Evolutionary conservation across 1,140 invertebrate species (phyloP).

Genomic region (Hyles euphorbiae): DNA sequence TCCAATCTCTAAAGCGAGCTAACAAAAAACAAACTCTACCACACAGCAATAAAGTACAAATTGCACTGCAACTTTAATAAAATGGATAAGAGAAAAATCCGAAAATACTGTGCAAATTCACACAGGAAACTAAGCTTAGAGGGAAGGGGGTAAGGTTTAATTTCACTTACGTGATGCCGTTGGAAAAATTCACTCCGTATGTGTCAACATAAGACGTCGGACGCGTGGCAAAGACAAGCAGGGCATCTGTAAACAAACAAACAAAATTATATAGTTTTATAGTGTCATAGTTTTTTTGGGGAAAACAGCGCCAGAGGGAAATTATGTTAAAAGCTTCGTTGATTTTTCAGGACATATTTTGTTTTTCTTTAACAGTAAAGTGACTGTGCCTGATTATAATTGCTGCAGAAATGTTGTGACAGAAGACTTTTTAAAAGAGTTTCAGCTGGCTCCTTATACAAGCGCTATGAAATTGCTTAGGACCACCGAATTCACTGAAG

Average conservation of each 20-base stretch:
- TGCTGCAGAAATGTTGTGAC: too few species aligned
- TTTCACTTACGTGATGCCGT: conserved; percentile 27
- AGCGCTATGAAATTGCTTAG: too few species aligned
- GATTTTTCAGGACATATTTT: background rate
- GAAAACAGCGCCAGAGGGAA: background rate
- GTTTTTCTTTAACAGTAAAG: too few species aligned
- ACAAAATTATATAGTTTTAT: conserved; percentile 25
- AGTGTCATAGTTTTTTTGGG: background rate
- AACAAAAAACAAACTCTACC: conserved; percentile 15
- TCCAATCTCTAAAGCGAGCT: background rate
- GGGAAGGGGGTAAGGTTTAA: conserved; percentile 14
- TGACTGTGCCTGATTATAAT: too few species aligned
- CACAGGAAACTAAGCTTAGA: conserved; percentile 12
- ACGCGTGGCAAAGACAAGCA: conserved; percentile 30
- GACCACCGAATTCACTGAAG: too few species aligned
- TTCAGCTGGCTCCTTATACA: too few species aligned
- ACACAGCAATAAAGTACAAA: conserved; percentile 18
- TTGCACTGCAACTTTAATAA: conserved; percentile 1
- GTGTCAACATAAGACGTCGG: conserved; percentile 31
- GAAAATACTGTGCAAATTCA: background rate
- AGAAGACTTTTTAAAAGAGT: too few species aligned
- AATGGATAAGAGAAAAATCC: background rate
- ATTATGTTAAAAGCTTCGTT: background rate
- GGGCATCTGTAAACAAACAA: conserved; percentile 51
- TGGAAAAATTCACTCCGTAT: conserved; percentile 22